Conservation (phyloP, 2,113 vertebrate species). For the Lagopus muta region DNA sequence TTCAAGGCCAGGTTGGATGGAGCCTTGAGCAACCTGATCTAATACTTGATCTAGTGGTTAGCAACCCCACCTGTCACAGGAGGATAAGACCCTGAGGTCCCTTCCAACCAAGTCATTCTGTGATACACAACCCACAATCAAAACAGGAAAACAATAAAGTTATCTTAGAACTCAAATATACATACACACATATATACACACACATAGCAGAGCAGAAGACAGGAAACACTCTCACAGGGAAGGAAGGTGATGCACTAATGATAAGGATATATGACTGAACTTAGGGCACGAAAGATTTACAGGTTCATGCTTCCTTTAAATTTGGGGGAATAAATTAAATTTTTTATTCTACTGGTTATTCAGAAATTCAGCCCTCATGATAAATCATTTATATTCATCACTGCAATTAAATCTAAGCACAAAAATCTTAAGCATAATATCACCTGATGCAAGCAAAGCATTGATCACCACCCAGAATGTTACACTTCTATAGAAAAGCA, state of each 20-base stretch:
- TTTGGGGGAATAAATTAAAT: too few species aligned
- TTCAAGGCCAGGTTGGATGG: too few species aligned
- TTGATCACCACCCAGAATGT: not conserved
- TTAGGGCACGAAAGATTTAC: accelerated
- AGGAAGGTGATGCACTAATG: not conserved
- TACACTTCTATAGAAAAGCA: not conserved
- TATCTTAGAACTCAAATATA: not conserved
- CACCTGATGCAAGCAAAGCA: not conserved
- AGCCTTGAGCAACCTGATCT: too few species aligned
- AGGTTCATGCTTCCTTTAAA: not conserved
- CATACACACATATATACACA: accelerated
- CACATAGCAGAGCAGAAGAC: not conserved
- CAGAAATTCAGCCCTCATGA: not conserved
- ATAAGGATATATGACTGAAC: not conserved
- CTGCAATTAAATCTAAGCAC: not conserved
- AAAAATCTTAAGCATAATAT: too few species aligned
- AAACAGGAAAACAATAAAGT: not conserved
- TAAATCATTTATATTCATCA: not conserved
- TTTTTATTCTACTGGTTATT: not conserved
- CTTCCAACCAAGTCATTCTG: too few species aligned
- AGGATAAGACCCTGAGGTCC: too few species aligned
- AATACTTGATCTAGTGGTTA: too few species aligned
- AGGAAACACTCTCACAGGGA: not conserved
- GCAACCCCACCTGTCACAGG: too few species aligned
- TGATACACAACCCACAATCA: accelerated